Conservation (phyloP, 2,888 invertebrate species). For the Campoplex capitator region DNA sequence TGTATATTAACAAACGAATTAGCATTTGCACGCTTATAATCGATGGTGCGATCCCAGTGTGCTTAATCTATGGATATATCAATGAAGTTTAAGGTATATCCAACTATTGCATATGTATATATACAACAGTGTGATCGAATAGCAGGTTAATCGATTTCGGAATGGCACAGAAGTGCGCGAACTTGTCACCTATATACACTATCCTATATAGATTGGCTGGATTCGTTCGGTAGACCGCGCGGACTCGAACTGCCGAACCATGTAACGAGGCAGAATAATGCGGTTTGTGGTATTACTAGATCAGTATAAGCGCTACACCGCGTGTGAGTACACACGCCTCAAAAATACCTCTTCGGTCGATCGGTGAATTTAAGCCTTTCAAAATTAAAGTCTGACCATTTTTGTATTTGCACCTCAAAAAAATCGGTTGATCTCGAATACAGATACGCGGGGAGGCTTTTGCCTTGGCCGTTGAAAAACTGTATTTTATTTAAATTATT, state of each 20-base stretch:
- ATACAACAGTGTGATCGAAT: constrained; percentile 18
- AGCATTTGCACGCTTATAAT: constrained; percentile 67
- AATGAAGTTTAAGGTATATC: not conserved
- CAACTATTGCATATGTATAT: not conserved
- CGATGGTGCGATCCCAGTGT: constrained; percentile 46
- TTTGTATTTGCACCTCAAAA: too few species aligned
- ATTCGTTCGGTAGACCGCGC: constrained; percentile 59
- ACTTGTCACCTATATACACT: constrained; percentile 19
- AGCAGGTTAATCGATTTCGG: constrained; percentile 64
- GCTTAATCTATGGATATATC: constrained; percentile 22
- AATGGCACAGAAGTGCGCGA: constrained; percentile 26
- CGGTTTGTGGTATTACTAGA: constrained; percentile 63
- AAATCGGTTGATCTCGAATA: too few species aligned
- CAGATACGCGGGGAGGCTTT: too few species aligned
- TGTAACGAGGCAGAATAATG: constrained; percentile 69
- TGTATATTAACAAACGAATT: constrained; percentile 41
- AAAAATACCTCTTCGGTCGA: constrained; percentile 20
- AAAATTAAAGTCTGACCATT: too few species aligned
- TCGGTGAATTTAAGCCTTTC: too few species aligned
- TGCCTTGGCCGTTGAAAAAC: too few species aligned
- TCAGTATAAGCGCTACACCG: constrained; percentile 50
- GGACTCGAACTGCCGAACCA: constrained; percentile 67
- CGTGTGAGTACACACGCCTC: constrained; percentile 26
- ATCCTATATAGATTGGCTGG: constrained; percentile 14
- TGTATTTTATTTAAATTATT: too few species aligned